Evolutionary conservation across 2,888 invertebrate genomes (phyloP).

Genomic region (Cosmia pyralina): DNA sequence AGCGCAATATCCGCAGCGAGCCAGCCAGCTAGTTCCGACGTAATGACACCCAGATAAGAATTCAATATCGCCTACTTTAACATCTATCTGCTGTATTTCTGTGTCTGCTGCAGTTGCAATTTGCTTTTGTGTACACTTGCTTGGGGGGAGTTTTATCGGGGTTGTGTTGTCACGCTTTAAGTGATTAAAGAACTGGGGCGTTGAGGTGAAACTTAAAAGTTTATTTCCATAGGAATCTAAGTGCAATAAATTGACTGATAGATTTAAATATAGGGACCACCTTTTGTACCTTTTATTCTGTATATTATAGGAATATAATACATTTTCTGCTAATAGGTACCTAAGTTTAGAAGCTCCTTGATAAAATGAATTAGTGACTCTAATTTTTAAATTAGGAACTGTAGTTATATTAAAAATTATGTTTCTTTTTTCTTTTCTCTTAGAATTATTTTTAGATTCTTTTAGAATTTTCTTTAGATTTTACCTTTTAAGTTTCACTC

Average conservation of each 20-base stretch:
- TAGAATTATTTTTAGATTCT: too few species aligned
- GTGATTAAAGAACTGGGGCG: neutral
- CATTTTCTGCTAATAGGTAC: too few species aligned
- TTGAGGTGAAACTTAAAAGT: neutral
- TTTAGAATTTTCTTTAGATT: too few species aligned
- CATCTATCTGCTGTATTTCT: slow-evolving; percentile 49
- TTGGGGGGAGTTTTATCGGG: neutral
- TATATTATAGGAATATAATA: too few species aligned
- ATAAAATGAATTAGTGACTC: too few species aligned
- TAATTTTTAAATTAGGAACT: too few species aligned
- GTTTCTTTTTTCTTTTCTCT: too few species aligned
- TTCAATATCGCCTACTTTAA: slow-evolving; percentile 63
- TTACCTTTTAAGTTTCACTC: too few species aligned
- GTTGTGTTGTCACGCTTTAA: neutral
- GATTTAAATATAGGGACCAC: neutral
- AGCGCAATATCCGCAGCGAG: slow-evolving; percentile 68
- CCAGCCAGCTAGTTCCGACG: slow-evolving; percentile 58
- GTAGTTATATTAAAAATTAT: too few species aligned
- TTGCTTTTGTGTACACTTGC: slow-evolving; percentile 17
- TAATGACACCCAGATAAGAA: slow-evolving; percentile 66
- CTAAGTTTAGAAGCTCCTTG: too few species aligned
- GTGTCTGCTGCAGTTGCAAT: slow-evolving; percentile 47
- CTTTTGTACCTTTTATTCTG: too few species aligned
- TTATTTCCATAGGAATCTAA: neutral
- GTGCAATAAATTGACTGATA: neutral